These are phyloP conservation scores for Dendrocincla tyrannina DNA, from an alignment of 2,797 vertebrate species.

Conservation along the genomic window DNA sequence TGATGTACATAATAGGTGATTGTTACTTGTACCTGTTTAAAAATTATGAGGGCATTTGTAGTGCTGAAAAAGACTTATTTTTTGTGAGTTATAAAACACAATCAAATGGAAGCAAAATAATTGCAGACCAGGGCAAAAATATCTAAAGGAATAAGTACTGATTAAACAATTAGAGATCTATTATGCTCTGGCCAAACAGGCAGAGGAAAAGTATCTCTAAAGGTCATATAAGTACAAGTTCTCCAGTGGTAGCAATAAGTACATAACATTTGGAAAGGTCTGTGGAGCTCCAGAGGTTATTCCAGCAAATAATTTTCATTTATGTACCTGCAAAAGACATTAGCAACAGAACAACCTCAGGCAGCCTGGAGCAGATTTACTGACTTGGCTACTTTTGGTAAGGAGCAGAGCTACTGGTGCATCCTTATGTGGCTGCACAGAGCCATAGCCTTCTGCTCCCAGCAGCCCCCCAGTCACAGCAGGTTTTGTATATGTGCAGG, in stretches of 20 bases:
- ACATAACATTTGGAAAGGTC: background rate
- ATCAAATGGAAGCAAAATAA: background rate
- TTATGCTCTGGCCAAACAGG: background rate
- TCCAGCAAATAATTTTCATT: background rate
- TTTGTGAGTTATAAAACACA: background rate
- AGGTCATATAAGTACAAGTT: background rate
- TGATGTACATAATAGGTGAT: background rate
- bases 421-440: background rate
- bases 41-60: background rate
- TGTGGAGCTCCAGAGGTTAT: background rate
- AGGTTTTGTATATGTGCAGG: background rate
- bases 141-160: background rate
- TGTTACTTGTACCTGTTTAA: background rate
- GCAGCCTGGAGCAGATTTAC: background rate
- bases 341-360: background rate
- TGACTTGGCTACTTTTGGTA: background rate
- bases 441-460: background rate
- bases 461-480: background rate
- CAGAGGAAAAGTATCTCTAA: background rate
- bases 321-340: constrained; percentile 24
- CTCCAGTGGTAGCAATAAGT: background rate
- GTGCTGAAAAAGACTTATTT: background rate
- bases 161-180: background rate
- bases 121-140: background rate
- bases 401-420: background rate